Evolutionary conservation across 2,797 vertebrate species (phyloP), one percentile per base, ranked within the genome.

Genomic region (Forpus xanthops): DNA sequence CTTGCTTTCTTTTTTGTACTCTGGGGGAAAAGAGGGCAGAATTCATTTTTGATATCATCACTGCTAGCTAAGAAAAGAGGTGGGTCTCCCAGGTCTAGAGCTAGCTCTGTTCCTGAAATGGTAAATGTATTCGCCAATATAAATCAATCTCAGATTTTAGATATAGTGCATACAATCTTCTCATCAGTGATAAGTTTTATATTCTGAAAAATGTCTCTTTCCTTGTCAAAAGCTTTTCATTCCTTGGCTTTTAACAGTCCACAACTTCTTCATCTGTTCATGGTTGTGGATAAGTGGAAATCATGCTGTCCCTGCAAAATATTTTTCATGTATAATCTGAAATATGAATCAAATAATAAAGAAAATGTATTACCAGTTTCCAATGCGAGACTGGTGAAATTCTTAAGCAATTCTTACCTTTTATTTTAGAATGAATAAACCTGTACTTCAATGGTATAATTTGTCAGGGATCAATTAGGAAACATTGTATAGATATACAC

Each of bases 341-440:
- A 89, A 56, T 72, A 67, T 6, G 20, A 94, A 92, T 82, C 28
- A 89, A 77, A 92, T 79, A 64, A 78, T 64, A 74, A 90, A 70
- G 37, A 94, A 66, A 77, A 89, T 47, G 45, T 33, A 81, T 74
- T 70, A 85, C 25, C 60, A 74, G 27, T 56, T 90, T 90, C 58
- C 77, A 73, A 62, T 21, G 25, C 2, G 8, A 82, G 35, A 73
- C 23, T 70, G 21, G 33, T 33, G 25, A 41, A 75, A 72, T 90
- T 58, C 56, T 58, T 58, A 35, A 85, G 30, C 19, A 87, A 76
- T 83, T 90, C 20, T 68, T 12, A 87, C 67, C 9, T 93, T 91
- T 87, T 78, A 73, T 83, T 93, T 71, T 49, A n/a, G 68, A 93
- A 67, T 68, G 27, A 94, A 94, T 92, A 90, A 91, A 91, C 66